Evolutionary conservation across 2,888 invertebrate genomes (phyloP).

Genomic region (Myopa tessellatipennis): DNA sequence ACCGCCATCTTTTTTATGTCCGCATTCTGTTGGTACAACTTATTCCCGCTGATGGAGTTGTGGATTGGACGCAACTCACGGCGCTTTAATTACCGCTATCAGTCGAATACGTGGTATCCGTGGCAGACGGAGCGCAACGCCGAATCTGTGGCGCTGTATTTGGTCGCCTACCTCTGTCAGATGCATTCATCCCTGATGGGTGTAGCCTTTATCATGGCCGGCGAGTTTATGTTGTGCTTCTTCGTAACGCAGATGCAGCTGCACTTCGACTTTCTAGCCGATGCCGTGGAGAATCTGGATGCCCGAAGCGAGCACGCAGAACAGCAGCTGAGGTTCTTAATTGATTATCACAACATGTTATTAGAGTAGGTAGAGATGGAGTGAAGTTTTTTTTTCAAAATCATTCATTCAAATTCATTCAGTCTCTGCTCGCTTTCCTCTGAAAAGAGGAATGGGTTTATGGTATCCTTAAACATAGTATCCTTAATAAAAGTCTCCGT

Average conservation of each 20-base stretch:
- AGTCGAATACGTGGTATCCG: constrained; percentile 64
- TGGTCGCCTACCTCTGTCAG: constrained; percentile 52
- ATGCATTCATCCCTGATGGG: constrained; percentile 52
- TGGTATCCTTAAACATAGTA: too few relatives aligned
- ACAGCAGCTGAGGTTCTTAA: constrained; percentile 50
- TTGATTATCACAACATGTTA: constrained; percentile 55
- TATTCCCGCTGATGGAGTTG: constrained; percentile 52
- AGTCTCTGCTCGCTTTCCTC: too few relatives aligned
- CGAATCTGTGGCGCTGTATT: constrained; percentile 45
- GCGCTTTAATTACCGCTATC: constrained; percentile 51
- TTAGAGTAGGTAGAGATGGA: too few relatives aligned
- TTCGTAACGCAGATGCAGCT: constrained; percentile 58
- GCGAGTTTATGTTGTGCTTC: constrained; percentile 56
- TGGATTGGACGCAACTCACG: constrained; percentile 42
- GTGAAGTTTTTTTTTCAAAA: too few relatives aligned
- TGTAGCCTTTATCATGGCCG: constrained; percentile 53
- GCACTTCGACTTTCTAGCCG: constrained; percentile 57
- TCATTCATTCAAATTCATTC: too few relatives aligned
- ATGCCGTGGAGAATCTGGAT: constrained; percentile 49
- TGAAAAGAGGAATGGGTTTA: too few relatives aligned
- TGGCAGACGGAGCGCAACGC: constrained; percentile 52
- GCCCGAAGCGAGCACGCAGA: constrained; percentile 49
- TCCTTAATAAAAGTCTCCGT: too few relatives aligned
- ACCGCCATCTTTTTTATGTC: constrained; percentile 51
- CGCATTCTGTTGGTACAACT: constrained; percentile 54